Evolutionary conservation across 2,113 vertebrate genomes (phyloP).

Genomic region (Tretioscincus oriximinensis): DNA sequence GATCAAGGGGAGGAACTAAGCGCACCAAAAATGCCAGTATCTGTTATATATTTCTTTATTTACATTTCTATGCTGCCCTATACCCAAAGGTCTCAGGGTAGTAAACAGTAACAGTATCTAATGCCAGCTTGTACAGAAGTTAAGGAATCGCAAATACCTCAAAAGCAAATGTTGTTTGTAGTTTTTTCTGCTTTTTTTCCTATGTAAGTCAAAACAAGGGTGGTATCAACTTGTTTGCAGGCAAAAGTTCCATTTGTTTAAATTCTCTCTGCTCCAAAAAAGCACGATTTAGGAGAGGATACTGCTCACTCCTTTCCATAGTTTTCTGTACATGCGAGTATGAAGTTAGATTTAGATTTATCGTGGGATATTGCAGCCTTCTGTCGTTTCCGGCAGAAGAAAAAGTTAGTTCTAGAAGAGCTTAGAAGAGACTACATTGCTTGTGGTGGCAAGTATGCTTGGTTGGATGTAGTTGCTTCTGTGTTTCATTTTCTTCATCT

Average conservation of each 20-base stretch:
- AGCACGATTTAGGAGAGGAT: background rate
- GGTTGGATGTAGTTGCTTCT: background rate
- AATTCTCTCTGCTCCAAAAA: background rate
- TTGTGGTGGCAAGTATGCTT: background rate
- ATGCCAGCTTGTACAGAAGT: too few species aligned
- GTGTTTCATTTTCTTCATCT: background rate
- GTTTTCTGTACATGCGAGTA: background rate
- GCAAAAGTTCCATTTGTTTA: background rate
- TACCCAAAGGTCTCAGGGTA: too few species aligned
- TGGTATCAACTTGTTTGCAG: too few species aligned
- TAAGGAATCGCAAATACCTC: background rate
- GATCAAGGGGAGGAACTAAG: too few species aligned
- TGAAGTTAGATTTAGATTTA: background rate
- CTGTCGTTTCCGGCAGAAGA: background rate
- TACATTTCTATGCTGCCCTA: too few species aligned
- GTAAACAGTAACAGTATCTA: too few species aligned
- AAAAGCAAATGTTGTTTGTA: background rate
- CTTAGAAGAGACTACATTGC: too few species aligned
- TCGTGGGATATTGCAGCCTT: background rate
- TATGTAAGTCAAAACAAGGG: background rate
- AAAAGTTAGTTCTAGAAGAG: background rate
- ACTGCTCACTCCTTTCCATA: background rate
- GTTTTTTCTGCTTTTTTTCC: background rate
- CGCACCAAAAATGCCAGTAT: too few species aligned
- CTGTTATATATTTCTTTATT: too few species aligned